Evolutionary conservation across 2,113 vertebrate species (phyloP).

Genomic region (Vimba vimba): DNA sequence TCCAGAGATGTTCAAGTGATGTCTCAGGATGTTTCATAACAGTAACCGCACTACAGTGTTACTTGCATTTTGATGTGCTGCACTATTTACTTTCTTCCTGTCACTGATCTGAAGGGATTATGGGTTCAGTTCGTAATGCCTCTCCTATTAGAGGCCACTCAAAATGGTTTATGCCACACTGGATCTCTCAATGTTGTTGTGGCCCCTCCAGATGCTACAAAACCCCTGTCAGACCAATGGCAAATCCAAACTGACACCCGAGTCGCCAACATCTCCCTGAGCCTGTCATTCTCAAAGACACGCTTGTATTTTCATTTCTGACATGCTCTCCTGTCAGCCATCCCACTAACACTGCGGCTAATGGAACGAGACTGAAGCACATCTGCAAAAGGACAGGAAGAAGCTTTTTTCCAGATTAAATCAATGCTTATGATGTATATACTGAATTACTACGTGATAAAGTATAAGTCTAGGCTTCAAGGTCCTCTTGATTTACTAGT

Average conservation of each 20-base stretch:
- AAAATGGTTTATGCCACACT: not conserved
- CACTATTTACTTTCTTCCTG: not conserved
- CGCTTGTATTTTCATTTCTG: slow-evolving; percentile 33
- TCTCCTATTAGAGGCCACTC: not conserved
- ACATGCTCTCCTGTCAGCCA: not conserved
- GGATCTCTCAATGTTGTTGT: not conserved
- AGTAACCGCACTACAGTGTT: not conserved
- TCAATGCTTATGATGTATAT: not conserved
- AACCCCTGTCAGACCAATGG: slow-evolving; percentile 2
- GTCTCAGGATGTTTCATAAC: not conserved
- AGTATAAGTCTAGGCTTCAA: not conserved
- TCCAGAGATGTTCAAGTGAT: not conserved
- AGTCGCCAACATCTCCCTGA: slow-evolving; percentile 31
- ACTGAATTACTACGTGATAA: not conserved
- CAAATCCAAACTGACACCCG: slow-evolving; percentile 39
- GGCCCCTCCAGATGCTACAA: not conserved
- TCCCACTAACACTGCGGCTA: not conserved
- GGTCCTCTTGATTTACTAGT: not conserved
- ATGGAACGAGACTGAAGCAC: not conserved
- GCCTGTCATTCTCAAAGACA: slow-evolving; percentile 38
- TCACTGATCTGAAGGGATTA: slow-evolving; percentile 2
- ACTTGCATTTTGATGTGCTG: not conserved
- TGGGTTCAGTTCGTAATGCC: not conserved
- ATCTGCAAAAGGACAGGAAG: not conserved
- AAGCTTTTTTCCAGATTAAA: not conserved